Evolutionary conservation across 2,888 invertebrate species (phyloP), one percentile per base, ranked within the genome.

Genomic region (Erebia ligea): DNA sequence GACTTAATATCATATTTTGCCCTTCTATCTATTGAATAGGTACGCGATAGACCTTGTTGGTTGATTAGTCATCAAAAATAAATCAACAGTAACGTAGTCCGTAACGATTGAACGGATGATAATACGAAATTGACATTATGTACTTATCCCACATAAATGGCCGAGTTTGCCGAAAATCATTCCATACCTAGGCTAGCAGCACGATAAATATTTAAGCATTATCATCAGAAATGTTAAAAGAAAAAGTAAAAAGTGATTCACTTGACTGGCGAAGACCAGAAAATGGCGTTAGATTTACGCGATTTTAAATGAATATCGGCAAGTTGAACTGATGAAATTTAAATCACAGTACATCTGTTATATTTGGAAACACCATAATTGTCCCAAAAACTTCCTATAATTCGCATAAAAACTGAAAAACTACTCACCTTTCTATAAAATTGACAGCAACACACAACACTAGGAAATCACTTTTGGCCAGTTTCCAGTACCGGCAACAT

Each of bases 361-460:
- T 17, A 17, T 19, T 11, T n/a, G 19, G 34, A 54, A 34, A 34
- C 34, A 64, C 8, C 19, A 3, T 40, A 52, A 54, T 54, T 64
- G 15, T 21, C 21, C 19, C 42, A 63, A 70, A 67, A 66, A 67
- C 1, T 56, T 17, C 58, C 15, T 54, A 45, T 52, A 64, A 54
- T 11, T 10, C 40, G 54, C 34, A 45, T 59, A 57, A 71, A 70
- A 82, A 83, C 77, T 76, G 69, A 79, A 86, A 85, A 74, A 83
- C 84, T 77, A 83, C 92, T 91, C 72, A 92, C 92, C 88, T 92
- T 92, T 89, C 86, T 88, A 84, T 82, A 82, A 82, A 84, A 87
- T 85, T 91, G 90, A 91, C 92, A 92, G 87, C 80, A 88, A 87
- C 82, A 89, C 82, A 89, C 88, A 88, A 84, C 88, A 91, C 89